Conservation (phyloP, 2,797 vertebrate species). For the Euthynnus affinis region DNA sequence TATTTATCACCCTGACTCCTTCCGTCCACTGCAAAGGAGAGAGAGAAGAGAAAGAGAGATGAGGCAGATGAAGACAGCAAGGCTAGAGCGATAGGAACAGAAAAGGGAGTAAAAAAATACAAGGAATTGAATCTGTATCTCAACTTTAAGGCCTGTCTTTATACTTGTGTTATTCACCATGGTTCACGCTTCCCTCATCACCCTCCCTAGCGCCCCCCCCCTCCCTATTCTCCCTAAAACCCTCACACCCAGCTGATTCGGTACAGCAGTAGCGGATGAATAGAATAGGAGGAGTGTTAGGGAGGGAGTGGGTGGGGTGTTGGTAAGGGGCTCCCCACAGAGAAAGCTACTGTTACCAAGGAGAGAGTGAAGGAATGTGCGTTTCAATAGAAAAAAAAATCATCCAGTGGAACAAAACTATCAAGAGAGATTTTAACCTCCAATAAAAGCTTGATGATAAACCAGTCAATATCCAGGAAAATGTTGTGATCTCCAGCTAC, state of each 20-base stretch:
- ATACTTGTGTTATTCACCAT: conserved; percentile 56
- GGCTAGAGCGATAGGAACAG: conserved; percentile 43
- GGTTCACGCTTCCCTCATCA: conserved; percentile 53
- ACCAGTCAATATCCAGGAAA: conserved; percentile 73
- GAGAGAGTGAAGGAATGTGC: conserved; percentile 77
- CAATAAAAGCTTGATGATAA: conserved; percentile 70
- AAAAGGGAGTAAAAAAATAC: conserved; percentile 19
- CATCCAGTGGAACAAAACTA: conserved; percentile 58
- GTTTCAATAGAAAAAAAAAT: conserved; percentile 63
- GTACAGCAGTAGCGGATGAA: conserved; percentile 70
- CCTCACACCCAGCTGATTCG: conserved; percentile 71
- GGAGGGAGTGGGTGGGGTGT: conserved; percentile 49
- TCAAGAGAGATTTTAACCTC: conserved; percentile 51
- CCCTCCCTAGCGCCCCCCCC: conserved; percentile 40
- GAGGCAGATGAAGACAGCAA: conserved; percentile 64
- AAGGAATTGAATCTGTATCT: conserved; percentile 49
- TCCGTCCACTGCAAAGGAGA: conserved; percentile 74
- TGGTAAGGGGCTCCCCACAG: conserved; percentile 65
- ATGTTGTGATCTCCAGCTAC: conserved; percentile 67
- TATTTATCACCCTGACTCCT: conserved; percentile 82
- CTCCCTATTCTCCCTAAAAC: conserved; percentile 39
- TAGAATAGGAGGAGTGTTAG: conserved; percentile 60
- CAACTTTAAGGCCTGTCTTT: conserved; percentile 65
- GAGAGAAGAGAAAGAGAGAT: conserved; percentile 39
- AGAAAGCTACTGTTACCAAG: conserved; percentile 79